Percentiles rank a stretch among this genome's conserved stretches.
Conservation (phyloP, 2,888 invertebrate species). For the Eupithecia dodoneata region DNA sequence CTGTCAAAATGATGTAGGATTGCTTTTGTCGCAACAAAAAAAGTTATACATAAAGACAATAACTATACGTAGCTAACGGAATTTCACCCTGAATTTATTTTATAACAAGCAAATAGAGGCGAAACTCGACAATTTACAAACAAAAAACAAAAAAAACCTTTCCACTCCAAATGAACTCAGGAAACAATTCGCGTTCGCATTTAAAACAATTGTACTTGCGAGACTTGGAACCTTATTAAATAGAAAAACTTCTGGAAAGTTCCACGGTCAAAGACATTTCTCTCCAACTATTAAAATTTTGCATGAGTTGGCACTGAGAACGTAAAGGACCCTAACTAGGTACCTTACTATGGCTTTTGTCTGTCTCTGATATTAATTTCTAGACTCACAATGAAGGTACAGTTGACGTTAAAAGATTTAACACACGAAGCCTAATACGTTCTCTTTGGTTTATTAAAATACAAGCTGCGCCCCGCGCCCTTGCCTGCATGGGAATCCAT, state of each 20-base stretch:
- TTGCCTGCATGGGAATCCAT: too few species aligned
- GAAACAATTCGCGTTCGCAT: conserved; percentile 32
- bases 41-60: not conserved
- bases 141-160: not conserved
- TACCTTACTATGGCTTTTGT: not conserved
- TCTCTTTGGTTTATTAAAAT: too few species aligned
- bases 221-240: conserved; percentile 37
- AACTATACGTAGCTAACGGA: not conserved
- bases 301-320: conserved; percentile 22
- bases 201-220: conserved; percentile 34
- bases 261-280: conserved; percentile 35
- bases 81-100: not conserved
- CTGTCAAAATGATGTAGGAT: not conserved
- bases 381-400: too few species aligned
- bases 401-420: too few species aligned
- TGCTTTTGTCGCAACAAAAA: not conserved
- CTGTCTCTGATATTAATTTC: not conserved
- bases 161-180: conserved; percentile 25
- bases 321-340: conserved; percentile 8
- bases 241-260: conserved; percentile 31
- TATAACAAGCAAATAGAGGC: conserved; percentile 7
- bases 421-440: too few species aligned
- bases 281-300: conserved; percentile 32
- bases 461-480: too few species aligned
- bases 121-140: conserved; percentile 8